Evolutionary conservation across 2,888 invertebrate species (phyloP), one percentile per base, ranked within the genome.

Genomic region (Melangyna quadrimaculata): DNA sequence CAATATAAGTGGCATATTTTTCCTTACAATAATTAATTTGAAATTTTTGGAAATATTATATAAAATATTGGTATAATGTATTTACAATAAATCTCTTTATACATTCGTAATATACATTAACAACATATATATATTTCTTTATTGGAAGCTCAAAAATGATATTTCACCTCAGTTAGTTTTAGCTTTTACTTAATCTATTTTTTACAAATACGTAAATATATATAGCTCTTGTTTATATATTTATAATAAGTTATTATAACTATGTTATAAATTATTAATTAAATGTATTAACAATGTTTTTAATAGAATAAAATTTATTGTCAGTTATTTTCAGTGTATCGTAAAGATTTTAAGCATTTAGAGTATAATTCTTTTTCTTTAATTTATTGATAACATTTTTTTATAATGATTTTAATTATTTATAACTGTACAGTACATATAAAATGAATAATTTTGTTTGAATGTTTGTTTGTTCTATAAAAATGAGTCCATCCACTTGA

Each of bases 311-410:
- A 89, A 89, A 89, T 89, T 90, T 91, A 91, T 91, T 91, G 91
- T 91, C 91, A 90, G 90, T 90, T 89, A 90, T 91, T 91, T 90
- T 90, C 91, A 90, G 87, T 88, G 83, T 82, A 87, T 88, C 88
- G 74, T 81, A 80, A 63, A 72, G 59, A 51, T 22, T 72, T 73
- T 37, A 86, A 59, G 67, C 67, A 69, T 1, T 32, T 74, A 67
- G 69, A 59, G 67, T 67, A 87, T 51, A 87, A 48, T 84, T 9
- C 73, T 73, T 55, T 40, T 55, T 32, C 14, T 55, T 63, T 61
- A 77, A 19, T 73, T 73, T 77, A 71, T 87, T 87, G n/a, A 71
- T 81, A 87, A 83, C 61, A 77, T 73, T 71, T 87, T 73, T 12
- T 37, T 14, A 14, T 14, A 40, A 6, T 2, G n/a, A 6, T 7